These are phyloP conservation scores for Eurypyga helias DNA, from an alignment of 2,113 vertebrate genomes.

Conservation along the genomic window DNA sequence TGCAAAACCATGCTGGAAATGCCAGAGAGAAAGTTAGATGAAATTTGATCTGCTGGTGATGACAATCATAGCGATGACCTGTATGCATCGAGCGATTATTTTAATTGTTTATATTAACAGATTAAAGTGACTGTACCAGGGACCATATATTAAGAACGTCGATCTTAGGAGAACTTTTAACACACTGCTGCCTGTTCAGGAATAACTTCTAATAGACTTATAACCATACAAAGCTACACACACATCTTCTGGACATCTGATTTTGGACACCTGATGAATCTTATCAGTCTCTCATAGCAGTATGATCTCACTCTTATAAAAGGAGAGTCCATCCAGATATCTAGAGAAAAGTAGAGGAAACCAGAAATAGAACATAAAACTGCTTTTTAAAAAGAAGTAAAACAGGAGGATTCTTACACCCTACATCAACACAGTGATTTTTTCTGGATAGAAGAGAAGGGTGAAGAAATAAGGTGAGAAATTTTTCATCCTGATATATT, in stretches of 20 bases:
- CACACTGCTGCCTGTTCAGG: neutral
- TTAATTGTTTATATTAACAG: neutral
- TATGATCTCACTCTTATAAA: neutral
- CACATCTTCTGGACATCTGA: neutral
- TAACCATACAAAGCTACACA: neutral
- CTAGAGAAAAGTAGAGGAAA: neutral
- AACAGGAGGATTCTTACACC: neutral
- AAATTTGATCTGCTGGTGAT: neutral
- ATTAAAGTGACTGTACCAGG: neutral
- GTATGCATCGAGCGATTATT: neutral
- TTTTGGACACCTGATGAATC: neutral
- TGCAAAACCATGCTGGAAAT: neutral
- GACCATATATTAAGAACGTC: neutral
- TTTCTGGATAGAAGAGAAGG: neutral
- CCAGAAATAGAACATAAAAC: neutral
- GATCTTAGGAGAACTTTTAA: neutral
- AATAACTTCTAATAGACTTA: neutral
- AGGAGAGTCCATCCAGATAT: neutral
- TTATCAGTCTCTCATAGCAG: neutral
- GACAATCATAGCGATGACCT: neutral
- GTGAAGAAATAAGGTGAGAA: neutral
- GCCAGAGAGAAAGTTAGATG: neutral
- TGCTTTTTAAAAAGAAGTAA: neutral
- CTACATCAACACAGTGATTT: neutral
- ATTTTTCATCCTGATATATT: neutral